Evolutionary conservation across 2,113 vertebrate genomes (phyloP), one percentile per base, ranked within the genome.

Genomic region (Equus przewalskii): DNA sequence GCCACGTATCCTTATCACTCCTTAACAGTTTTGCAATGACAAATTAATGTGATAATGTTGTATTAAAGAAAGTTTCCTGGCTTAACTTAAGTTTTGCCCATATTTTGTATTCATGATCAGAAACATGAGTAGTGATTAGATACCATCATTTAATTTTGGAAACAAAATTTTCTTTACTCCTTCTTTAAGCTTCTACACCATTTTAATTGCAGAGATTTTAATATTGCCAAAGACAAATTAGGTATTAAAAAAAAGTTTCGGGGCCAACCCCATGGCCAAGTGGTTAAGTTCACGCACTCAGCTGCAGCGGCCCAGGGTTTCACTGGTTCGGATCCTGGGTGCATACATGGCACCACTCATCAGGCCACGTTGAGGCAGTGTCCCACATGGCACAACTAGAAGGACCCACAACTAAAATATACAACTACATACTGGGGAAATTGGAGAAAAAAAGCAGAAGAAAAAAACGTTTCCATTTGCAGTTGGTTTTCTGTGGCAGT

Each of bases 191-290:
- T 78, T 78, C 51, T 96, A 14, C 21, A 72, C 28, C 49, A 60
- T 85, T 96, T 91, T 96, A 95, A 85, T 65, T 76, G 22, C 67
- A 82, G 24, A 86, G n/a, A 91, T 82, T 13, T 70, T 94, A 78
- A 92, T 86, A 70, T 69, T 89, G 54, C 36, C n/a, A 78, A 96
- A 49, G 62, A 15, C 60, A 95, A 89, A 78, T 79, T 81, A 67
- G 69, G 60, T 91, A 13, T 76, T 89, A 8, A 28, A 51, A 51
- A n/a, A 26, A 62, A 9, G 24, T 62, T 51, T 51, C 49, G 51
- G 51, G 51, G 51, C 51, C 51, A 9, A 14, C 51, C 51, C 3
- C 3, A 14, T 54, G 51, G 51, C 12, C 13, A 14, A 54, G 51
- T 14, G 51, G 51, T 54, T 54, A 54, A 15, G 51, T 54, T 13